Base-by-base conservation (phyloP, 2,113 vertebrate genomes). In the Takifugu flavidus region DNA sequence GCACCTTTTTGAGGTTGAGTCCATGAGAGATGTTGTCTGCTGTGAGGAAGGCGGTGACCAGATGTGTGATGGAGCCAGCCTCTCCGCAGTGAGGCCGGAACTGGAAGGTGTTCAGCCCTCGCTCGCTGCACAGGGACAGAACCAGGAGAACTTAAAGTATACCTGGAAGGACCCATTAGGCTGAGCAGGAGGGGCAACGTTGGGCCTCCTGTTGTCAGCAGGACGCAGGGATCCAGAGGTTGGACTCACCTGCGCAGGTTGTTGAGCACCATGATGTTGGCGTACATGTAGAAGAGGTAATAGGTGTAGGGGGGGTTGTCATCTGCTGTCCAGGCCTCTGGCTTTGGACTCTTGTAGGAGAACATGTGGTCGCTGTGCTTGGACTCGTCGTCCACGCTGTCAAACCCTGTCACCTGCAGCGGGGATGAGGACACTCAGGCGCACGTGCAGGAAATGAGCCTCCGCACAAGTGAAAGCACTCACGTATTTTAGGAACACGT, bases 221-320 rank as follows among this genome's bases (percentile, higher is more conserved):
- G 20, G 20, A 20, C 34, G 5, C 34, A 10, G 7, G 34, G 4
- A 11, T 39, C 2, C 5, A 7, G 2, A 11, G 0, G 25, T 6
- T 26, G 42, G 52, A 86, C 93, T 88, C 87, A 95, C 96, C 89
- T 98, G 81, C 96, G 92, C 59, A 99, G 91, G 84, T 98, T 99
- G 91, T 98, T 99, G 59, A 98, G 94, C 83, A 99, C 91, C 96
- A 98, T 98, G 89, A 98, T 93, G 90, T 98, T 99, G 83, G 93
- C 92, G 1, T 98, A 99, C 97, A 98, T 98, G 60, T 98, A 94
- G 82, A 96, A 99, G 67, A 99, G 87, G 82, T 99, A 99, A 87
- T 98, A 99, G 62, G 93, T 99, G 66, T 99, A 99, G 0, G 96
- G 95, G 0, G 97, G 96, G 86, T 99, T 99, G 62, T 94, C 92